Evolutionary conservation across 2,797 vertebrate species (phyloP).

Genomic region (Arremon aurantiirostris): DNA sequence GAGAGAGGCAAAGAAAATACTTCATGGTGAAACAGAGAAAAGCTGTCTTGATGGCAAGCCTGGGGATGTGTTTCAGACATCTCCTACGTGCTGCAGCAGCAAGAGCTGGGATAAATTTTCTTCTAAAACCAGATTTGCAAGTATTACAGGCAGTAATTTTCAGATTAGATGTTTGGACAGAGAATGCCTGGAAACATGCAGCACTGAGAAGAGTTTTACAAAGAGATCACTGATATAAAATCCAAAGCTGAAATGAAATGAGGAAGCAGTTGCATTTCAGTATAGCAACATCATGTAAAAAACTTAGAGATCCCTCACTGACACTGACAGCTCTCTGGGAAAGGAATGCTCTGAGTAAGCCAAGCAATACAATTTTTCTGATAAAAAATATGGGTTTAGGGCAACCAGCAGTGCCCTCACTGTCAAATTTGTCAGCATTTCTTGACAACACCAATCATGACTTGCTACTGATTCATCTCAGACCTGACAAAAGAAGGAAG

Average conservation of each 20-base stretch:
- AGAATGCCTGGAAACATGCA: not conserved
- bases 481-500: constrained; percentile 15
- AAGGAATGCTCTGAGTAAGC: not conserved
- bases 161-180: not conserved
- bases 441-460: constrained; percentile 11
- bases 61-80: not conserved
- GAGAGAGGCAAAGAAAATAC: not conserved
- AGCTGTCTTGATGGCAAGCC: not conserved
- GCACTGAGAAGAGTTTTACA: not conserved
- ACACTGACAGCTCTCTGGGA: not conserved
- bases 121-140: not conserved
- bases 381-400: not conserved
- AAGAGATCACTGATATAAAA: not conserved
- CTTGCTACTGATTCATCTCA: constrained; percentile 24
- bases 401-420: not conserved
- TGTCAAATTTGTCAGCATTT: constrained; percentile 9
- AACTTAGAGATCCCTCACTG: not conserved
- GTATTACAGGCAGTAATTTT: not conserved
- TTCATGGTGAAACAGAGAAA: not conserved
- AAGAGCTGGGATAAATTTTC: not conserved
- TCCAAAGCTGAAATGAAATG: not conserved
- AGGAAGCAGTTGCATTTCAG: not conserved
- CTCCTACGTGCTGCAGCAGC: not conserved
- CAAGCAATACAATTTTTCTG: not conserved
- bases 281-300: not conserved